These are phyloP conservation scores for Rachycentron canadum DNA, from an alignment of 2,797 vertebrate species.

Conservation along the genomic window DNA sequence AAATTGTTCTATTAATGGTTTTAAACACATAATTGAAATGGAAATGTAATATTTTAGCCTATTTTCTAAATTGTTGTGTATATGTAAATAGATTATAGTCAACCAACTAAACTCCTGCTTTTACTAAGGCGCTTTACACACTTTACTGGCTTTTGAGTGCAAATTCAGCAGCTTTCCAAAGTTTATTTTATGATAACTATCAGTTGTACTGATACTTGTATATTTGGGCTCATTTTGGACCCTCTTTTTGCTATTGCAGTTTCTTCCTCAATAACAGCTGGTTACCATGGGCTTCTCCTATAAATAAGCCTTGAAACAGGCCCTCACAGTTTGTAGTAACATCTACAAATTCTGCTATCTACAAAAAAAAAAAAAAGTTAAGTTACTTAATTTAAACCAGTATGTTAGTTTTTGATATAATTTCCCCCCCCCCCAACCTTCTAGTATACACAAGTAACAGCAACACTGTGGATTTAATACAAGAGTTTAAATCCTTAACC, in stretches of 20 bases:
- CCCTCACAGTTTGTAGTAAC: not conserved
- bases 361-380: too few species aligned
- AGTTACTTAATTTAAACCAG: too few species aligned
- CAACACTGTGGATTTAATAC: too few species aligned
- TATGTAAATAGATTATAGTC: slow-evolving; percentile 15
- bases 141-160: not conserved
- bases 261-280: not conserved
- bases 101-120: not conserved
- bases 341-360: not conserved
- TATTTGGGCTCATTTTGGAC: not conserved
- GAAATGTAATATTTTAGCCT: not conserved
- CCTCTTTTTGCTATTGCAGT: not conserved
- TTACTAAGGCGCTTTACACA: slow-evolving; percentile 1
- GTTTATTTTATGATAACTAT: not conserved
- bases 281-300: not conserved
- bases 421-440: too few species aligned
- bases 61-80: slow-evolving; percentile 3
- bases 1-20: not conserved
- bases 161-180: not conserved
- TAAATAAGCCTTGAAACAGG: not conserved
- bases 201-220: not conserved
- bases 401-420: too few species aligned
- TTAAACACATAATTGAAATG: slow-evolving; percentile 26
- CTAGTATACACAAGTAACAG: too few species aligned
- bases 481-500: too few species aligned